Evolutionary conservation across 2,113 vertebrate species (phyloP).

Genomic region (Chionodraco myersi): DNA sequence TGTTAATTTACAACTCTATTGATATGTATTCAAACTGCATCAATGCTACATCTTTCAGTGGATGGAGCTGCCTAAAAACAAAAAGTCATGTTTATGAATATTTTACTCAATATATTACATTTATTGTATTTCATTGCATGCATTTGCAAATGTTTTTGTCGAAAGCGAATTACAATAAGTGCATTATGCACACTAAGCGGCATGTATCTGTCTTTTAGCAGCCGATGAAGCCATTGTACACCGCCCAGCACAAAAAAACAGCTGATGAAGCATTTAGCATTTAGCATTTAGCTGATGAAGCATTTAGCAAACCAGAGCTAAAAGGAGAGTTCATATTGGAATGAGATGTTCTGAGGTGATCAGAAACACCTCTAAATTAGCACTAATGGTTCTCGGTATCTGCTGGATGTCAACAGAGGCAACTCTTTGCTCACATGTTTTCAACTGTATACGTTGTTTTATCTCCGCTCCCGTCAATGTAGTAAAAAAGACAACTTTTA

Average conservation of each 20-base stretch:
- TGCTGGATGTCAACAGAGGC: not conserved
- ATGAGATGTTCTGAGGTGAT: too few relatives aligned
- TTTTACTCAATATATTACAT: not conserved
- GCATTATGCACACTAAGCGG: not conserved
- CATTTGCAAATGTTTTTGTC: not conserved
- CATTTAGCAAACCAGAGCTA: not conserved
- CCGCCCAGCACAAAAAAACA: too few relatives aligned
- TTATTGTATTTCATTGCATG: too few relatives aligned
- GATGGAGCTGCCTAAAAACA: too few relatives aligned
- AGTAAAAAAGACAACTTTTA: too few relatives aligned
- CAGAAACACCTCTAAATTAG: too few relatives aligned
- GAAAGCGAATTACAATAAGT: not conserved
- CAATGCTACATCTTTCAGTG: not conserved
- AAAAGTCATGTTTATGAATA: not conserved
- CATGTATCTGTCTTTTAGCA: not conserved
- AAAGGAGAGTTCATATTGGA: not conserved
- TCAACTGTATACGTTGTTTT: not conserved
- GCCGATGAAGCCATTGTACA: not conserved
- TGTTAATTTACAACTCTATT: conserved; percentile 27
- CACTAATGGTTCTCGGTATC: not conserved
- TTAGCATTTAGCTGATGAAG: too few relatives aligned
- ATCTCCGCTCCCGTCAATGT: too few relatives aligned
- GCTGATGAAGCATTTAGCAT: not conserved
- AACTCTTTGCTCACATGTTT: not conserved
- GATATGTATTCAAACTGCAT: not conserved